A percentile compares a stretch with the other conserved stretches of the same genome.
Conservation (phyloP, 2,888 invertebrate species). For the Formica aserva region DNA sequence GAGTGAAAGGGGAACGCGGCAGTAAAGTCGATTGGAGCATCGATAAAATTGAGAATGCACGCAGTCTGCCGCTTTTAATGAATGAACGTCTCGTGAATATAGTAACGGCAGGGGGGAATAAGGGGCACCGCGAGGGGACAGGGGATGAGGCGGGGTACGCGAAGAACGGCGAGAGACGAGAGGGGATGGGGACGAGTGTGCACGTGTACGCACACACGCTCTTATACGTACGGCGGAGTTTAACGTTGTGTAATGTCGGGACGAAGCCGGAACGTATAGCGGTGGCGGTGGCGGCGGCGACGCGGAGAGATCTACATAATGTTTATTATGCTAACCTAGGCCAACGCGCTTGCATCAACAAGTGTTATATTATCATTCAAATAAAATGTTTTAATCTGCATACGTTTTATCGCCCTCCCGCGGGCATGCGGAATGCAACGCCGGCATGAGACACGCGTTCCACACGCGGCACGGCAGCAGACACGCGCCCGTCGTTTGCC, state of each 20-base stretch:
- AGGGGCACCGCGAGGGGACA: slow-evolving; percentile 30
- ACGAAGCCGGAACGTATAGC: slow-evolving; percentile 71
- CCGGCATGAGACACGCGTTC: slow-evolving; percentile 82
- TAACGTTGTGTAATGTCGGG: slow-evolving; percentile 67
- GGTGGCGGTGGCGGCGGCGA: slow-evolving; percentile 50
- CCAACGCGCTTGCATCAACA: slow-evolving; percentile 86
- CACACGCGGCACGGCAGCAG: slow-evolving; percentile 69
- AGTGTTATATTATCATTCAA: slow-evolving; percentile 86
- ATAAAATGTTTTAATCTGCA: slow-evolving; percentile 86
- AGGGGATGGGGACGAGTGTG: slow-evolving; percentile 30
- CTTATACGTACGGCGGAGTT: slow-evolving; percentile 40
- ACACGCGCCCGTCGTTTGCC: slow-evolving; percentile 49
- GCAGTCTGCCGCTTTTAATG: slow-evolving; percentile 76
- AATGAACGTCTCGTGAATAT: slow-evolving; percentile 81
- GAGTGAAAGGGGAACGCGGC: slow-evolving; percentile 29
- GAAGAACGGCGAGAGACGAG: slow-evolving; percentile 30
- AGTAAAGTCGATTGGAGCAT: slow-evolving; percentile 74
- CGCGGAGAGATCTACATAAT: slow-evolving; percentile 84
- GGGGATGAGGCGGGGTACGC: slow-evolving; percentile 52
- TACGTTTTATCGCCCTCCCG: slow-evolving; percentile 85
- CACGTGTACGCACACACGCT: slow-evolving; percentile 11
- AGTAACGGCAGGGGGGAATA: slow-evolving; percentile 70
- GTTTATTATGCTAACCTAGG: slow-evolving; percentile 86
- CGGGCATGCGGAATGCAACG: slow-evolving; percentile 82
- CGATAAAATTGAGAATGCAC: slow-evolving; percentile 82